These are phyloP conservation scores for Synergus umbraculus DNA, from an alignment of 2,888 invertebrate species.

Conservation along the genomic window DNA sequence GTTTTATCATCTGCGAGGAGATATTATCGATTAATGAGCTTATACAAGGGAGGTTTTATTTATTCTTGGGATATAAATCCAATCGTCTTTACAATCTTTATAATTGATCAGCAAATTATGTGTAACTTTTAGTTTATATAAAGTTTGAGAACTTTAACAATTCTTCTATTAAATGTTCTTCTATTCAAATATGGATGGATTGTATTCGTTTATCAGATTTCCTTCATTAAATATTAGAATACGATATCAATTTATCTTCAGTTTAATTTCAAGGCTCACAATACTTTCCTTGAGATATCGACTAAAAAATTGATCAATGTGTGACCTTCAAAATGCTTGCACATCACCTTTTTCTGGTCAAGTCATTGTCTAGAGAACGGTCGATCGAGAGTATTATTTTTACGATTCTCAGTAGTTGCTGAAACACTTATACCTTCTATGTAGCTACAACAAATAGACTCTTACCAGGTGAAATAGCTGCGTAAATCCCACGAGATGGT, in stretches of 20 bases:
- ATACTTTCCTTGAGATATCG: neutral
- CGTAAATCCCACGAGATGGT: slow-evolving; percentile 35
- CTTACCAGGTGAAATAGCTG: slow-evolving; percentile 34
- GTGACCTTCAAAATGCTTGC: neutral
- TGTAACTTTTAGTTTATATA: neutral
- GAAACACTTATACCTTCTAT: slow-evolving; percentile 6
- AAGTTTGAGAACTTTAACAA: neutral
- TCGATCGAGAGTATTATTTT: slow-evolving; percentile 37
- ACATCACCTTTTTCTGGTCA: neutral
- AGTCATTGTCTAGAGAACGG: slow-evolving; percentile 1
- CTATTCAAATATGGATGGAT: no score
- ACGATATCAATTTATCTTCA: slow-evolving; percentile 1
- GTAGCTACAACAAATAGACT: slow-evolving; percentile 21
- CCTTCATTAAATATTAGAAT: neutral
- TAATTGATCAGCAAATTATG: neutral
- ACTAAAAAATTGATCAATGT: slow-evolving; percentile 14
- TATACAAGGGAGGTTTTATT: neutral
- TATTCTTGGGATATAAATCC: neutral
- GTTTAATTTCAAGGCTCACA: neutral
- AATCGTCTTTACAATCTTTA: neutral
- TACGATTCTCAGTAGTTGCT: slow-evolving; percentile 10
- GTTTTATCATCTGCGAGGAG: neutral
- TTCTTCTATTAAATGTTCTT: neutral
- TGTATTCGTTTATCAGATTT: neutral
- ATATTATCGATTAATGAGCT: neutral